Percentiles rank a stretch among this genome's conserved stretches.
Conservation (phyloP, 2,888 invertebrate genomes). For the Automeris io region DNA sequence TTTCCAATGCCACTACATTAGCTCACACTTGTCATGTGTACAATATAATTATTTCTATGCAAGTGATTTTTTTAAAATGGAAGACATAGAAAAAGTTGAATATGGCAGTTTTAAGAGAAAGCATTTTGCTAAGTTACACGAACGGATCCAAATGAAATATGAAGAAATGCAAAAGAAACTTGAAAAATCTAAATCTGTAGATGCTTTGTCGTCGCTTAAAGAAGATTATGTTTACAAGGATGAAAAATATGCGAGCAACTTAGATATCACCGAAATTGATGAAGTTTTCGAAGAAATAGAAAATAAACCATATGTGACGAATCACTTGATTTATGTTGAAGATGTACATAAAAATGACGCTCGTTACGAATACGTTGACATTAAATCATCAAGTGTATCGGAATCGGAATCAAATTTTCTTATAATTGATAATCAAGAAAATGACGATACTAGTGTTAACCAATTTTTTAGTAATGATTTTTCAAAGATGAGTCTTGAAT, state of each 20-base stretch:
- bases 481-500: slow-evolving; percentile 45
- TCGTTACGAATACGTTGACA: slow-evolving; percentile 27
- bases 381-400: slow-evolving; percentile 31
- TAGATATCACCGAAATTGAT: slow-evolving; percentile 28
- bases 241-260: slow-evolving; percentile 26
- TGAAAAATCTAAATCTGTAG: slow-evolving; percentile 59
- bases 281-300: slow-evolving; percentile 15
- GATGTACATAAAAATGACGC: slow-evolving; percentile 30
- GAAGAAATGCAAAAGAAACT: slow-evolving; percentile 56
- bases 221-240: slow-evolving; percentile 38
- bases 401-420: slow-evolving; percentile 27
- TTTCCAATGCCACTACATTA: slow-evolving; percentile 25
- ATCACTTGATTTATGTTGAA: slow-evolving; percentile 29
- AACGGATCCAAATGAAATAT: slow-evolving; percentile 56
- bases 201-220: slow-evolving; percentile 33
- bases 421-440: slow-evolving; percentile 25
- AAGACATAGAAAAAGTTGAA: slow-evolving; percentile 22
- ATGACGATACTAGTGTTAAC: slow-evolving; percentile 20
- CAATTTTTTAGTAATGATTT: slow-evolving; percentile 34
- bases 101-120: slow-evolving; percentile 27
- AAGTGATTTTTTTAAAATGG: slow-evolving; percentile 24
- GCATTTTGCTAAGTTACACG: slow-evolving; percentile 50
- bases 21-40: slow-evolving; percentile 7
- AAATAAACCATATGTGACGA: slow-evolving; percentile 16
- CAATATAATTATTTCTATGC: background rate